Evolutionary conservation across 2,888 invertebrate genomes (phyloP), one percentile per base, ranked within the genome.

Genomic region (Achlya flavicornis): DNA sequence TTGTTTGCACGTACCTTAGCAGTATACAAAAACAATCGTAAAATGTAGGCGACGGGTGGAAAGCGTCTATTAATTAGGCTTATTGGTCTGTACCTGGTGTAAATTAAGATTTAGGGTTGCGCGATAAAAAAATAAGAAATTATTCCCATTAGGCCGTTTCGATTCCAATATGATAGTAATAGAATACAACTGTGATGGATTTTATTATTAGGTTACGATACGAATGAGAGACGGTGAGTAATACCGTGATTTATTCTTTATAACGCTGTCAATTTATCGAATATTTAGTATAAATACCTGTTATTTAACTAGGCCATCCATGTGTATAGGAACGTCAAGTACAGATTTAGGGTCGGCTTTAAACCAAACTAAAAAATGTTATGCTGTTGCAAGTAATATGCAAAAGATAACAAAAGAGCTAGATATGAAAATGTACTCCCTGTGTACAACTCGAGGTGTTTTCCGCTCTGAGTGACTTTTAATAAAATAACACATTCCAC

Each of bases 121-220:
- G 14, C 43, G 14, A 14, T n/a, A n/a, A n/a, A 46, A 41, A 41
- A 41, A 46, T n/a, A 46, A n/a, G 1, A n/a, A 7, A 8, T 7
- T 41, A 41, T 12, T 6, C 6, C n/a, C 46, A 46, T 14, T 46
- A 53, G 19, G 19, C 16, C 16, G 46, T n/a, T 53, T n/a, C 3
- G 19, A 53, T 53, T 53, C 53, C 53, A 53, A 10, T 53, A 16
- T 16, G 3, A 10, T 53, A 19, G 53, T 53, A 19, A 19, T 16
- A 53, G 8, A 53, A 53, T 53, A 53, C 5, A 19, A n/a, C 53
- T 53, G 53, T 53, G 53, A 53, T 53, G 19, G 53, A 19, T 53
- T 19, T 19, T 48, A 53, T 19, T 53, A 53, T 53, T 19, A 53
- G 16, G 53, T 19, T 16, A 53, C 19, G 53, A 53, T 16, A 53